These are phyloP conservation scores for Phalacrocorax aristotelis DNA, from an alignment of 2,113 vertebrate genomes.

Conservation along the genomic window DNA sequence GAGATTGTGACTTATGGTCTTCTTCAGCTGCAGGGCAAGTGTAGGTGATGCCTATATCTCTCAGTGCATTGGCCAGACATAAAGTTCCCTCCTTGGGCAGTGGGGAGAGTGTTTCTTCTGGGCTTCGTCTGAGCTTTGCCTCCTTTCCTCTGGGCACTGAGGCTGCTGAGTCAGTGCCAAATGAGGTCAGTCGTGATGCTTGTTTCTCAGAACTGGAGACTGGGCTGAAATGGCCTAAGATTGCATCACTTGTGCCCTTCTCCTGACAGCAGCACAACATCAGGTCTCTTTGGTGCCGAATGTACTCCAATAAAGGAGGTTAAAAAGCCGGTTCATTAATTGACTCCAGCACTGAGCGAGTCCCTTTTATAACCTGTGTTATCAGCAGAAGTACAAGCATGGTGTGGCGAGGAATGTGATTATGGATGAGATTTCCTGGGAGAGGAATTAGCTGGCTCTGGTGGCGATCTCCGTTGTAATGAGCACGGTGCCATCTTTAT, in stretches of 20 bases:
- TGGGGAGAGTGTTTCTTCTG: background rate
- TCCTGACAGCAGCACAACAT: slow-evolving; percentile 66
- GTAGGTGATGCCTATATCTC: background rate
- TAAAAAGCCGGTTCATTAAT: slow-evolving; percentile 80
- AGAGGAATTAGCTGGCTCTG: slow-evolving; percentile 82
- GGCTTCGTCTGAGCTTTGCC: background rate
- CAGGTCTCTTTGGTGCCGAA: slow-evolving; percentile 53
- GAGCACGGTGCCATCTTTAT: slow-evolving; percentile 79
- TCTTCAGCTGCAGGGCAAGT: background rate
- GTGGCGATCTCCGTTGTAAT: slow-evolving; percentile 77
- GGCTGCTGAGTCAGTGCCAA: slow-evolving; percentile 58
- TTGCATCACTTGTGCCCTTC: slow-evolving; percentile 52
- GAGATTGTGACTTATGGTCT: background rate
- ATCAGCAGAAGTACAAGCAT: slow-evolving; percentile 82
- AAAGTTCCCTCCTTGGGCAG: background rate
- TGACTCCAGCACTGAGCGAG: slow-evolving; percentile 72
- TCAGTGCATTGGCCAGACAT: background rate
- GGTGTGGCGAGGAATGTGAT: slow-evolving; percentile 79
- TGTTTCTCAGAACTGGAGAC: slow-evolving; percentile 33
- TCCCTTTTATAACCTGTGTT: slow-evolving; percentile 83
- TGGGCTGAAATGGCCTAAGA: slow-evolving; percentile 57
- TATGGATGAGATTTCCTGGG: slow-evolving; percentile 83
- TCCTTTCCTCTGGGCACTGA: background rate
- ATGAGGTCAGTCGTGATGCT: slow-evolving; percentile 54
- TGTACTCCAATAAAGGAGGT: slow-evolving; percentile 78